Evolutionary conservation across 2,888 invertebrate species (phyloP), one percentile per base, ranked within the genome.

Genomic region (Pardosa pseudoannulata): DNA sequence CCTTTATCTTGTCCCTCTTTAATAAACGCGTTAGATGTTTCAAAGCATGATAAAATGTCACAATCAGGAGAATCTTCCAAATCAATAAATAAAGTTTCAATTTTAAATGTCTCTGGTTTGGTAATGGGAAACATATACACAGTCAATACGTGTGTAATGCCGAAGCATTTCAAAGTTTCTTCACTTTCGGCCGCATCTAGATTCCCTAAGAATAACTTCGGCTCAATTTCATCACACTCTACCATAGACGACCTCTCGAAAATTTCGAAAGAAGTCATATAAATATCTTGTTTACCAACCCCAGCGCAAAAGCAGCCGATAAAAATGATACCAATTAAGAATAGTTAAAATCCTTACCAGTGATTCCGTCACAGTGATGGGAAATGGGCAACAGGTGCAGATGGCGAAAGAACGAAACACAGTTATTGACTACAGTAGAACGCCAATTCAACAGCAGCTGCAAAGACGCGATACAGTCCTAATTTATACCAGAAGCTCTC

Each of bases 1-100:
- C 95, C 95, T 41, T 93, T 93, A 5, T 94, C 91, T 79, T 94
- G 92, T 0, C 95, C 95, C 87, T 93, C 91, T 88, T 94, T 86
- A 23, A 88, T 88, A 71, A 88, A 88, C 32, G 46, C 70, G 65
- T 88, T 88, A 36, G 86, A 78, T 67, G 23, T 75, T 36, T 85
- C 78, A 56, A 88, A 88, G 67, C 74, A 79, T 13, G 86, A 86
- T 36, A 88, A 71, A 31, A 88, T 79, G 29, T 85, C 81, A 71
- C 76, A 76, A 28, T 86, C 81, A 1, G 76, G 39, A 11, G 76
- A 81, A 46, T 88, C 88, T 71, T 88, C 82, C 31, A 81, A 32
- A 28, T 81, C 78, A 67, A 88, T 85, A 75, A 86, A 88, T 16
- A 82, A 28, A 74, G 74, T 76, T 80, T 86, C 78, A 32, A 83